Evolutionary conservation across 2,113 vertebrate species (phyloP).

Genomic region (Leuciscus idus): DNA sequence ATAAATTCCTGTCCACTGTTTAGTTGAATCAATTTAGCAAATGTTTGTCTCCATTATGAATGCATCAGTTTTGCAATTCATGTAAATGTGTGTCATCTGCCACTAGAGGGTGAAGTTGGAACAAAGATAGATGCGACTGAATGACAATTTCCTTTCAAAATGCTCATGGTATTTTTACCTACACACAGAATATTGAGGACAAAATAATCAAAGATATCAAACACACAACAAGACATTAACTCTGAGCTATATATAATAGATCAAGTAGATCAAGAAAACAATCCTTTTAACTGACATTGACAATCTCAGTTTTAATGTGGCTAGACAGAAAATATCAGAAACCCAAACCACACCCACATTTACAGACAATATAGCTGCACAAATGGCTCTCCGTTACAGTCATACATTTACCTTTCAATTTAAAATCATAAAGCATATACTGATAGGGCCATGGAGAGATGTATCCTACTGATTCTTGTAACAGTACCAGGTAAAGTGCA

Average conservation of each 20-base stretch:
- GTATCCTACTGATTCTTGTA: constrained; percentile 15
- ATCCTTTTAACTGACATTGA: background rate
- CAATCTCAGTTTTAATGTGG: background rate
- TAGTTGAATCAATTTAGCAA: too few species aligned
- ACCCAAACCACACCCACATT: constrained; percentile 11
- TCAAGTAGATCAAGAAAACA: background rate
- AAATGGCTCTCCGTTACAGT: too few species aligned
- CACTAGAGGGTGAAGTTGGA: background rate
- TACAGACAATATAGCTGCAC: background rate
- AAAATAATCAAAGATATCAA: background rate
- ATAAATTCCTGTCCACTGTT: too few species aligned
- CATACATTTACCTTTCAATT: background rate
- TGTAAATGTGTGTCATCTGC: background rate
- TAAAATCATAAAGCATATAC: background rate
- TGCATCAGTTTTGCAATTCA: background rate
- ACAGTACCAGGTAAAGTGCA: constrained; percentile 1
- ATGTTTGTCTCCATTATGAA: background rate
- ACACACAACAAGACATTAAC: background rate
- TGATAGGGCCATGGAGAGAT: background rate
- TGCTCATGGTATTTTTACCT: background rate
- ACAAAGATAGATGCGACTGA: background rate
- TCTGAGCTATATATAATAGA: background rate
- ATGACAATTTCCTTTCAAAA: background rate
- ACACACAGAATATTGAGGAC: background rate
- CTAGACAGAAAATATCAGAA: constrained; percentile 1